Percentiles rank a stretch among this genome's conserved stretches.
Evolutionary conservation across 2,113 vertebrate genomes (phyloP).

Genomic region (Boleophthalmus pectinirostris): DNA sequence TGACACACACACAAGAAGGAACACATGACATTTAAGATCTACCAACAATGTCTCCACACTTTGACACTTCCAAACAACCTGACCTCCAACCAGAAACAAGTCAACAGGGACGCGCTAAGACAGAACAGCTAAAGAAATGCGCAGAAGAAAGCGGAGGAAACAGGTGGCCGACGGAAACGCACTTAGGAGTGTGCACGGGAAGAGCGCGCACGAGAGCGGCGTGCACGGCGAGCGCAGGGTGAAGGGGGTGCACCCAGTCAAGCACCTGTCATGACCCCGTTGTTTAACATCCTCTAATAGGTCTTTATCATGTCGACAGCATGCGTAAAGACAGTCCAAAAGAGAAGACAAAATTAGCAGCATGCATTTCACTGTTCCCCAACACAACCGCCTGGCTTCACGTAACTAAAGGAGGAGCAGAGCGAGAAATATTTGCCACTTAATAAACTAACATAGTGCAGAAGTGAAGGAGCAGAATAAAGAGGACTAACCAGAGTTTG

Average conservation of each 20-base stretch:
- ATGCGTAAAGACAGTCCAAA: neutral
- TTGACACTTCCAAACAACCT: neutral
- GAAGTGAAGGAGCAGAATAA: conserved; percentile 9
- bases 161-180: conserved; percentile 42
- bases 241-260: conserved; percentile 37
- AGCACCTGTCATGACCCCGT: conserved; percentile 49
- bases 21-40: neutral
- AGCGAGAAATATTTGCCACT: neutral
- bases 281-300: conserved; percentile 48
- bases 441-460: neutral
- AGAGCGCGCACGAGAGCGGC: neutral
- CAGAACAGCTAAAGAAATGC: conserved; percentile 20
- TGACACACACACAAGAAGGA: neutral
- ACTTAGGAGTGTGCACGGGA: neutral
- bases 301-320: conserved; percentile 19
- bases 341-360: conserved; percentile 1
- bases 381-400: neutral
- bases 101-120: conserved; percentile 25
- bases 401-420: neutral
- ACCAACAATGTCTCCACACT: neutral
- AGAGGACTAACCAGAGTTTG: conserved; percentile 83
- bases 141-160: conserved; percentile 29
- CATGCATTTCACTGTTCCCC: neutral
- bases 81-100: neutral
- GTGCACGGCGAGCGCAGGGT: conserved; percentile 29